phyloP scores from a whole-genome alignment of 2,113 vertebrate genomes.

The Xyrauchen texanus region DNA sequence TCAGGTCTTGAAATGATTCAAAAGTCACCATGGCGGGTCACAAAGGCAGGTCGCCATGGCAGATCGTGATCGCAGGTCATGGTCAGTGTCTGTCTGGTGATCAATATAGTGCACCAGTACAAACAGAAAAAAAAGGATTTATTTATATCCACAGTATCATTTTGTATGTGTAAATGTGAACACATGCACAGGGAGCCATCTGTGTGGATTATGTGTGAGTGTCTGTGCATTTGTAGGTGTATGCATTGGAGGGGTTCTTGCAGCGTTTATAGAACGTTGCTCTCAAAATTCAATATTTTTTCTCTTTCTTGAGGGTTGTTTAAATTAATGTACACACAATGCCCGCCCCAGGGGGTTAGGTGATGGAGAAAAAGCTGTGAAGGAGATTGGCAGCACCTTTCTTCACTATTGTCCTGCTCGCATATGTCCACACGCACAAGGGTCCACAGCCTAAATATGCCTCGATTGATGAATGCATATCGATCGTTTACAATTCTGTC shows the following conservation, averaged over 20 bases:
- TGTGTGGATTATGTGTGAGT: neutral
- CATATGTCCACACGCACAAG: slow-evolving; percentile 29
- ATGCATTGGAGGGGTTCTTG: neutral
- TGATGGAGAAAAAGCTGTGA: slow-evolving; percentile 21
- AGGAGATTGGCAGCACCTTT: slow-evolving; percentile 29
- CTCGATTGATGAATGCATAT: slow-evolving; percentile 28
- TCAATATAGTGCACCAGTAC: neutral
- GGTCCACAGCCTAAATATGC: slow-evolving; percentile 1
- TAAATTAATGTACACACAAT: slow-evolving; percentile 23
- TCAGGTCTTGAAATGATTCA: slow-evolving; percentile 18
- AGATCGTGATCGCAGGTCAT: neutral
- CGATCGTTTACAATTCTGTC: slow-evolving; percentile 28
- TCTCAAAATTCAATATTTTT: slow-evolving; percentile 13
- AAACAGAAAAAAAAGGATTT: too few species aligned
- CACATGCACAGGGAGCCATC: neutral
- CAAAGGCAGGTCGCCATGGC: neutral
- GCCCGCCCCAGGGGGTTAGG: neutral
- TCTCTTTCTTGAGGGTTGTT: slow-evolving; percentile 5
- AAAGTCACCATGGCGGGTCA: neutral
- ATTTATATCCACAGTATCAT: too few species aligned
- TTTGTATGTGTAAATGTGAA: neutral
- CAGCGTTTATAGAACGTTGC: neutral
- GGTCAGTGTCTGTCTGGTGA: neutral
- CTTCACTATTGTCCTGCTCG: slow-evolving; percentile 44
- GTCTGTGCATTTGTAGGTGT: neutral